A percentile compares a stretch with the other conserved stretches of the same genome.
Conservation (phyloP, 2,797 vertebrate species). For the Aulostomus chinensis region DNA sequence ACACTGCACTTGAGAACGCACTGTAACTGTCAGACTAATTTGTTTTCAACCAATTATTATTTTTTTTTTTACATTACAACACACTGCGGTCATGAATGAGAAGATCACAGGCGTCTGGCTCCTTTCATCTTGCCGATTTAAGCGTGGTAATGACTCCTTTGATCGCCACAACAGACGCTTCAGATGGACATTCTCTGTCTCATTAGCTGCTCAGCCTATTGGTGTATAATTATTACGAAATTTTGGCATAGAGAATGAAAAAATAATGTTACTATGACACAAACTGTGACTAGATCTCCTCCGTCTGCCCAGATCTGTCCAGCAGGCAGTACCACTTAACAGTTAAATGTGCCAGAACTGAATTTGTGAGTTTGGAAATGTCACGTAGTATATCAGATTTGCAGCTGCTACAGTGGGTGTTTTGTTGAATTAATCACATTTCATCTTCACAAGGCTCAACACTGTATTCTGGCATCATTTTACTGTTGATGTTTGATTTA, state of each 20-base stretch:
- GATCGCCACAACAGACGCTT: constrained; percentile 39
- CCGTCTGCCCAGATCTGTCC: not conserved
- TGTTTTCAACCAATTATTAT: too few species aligned
- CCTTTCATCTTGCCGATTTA: constrained; percentile 50
- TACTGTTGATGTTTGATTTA: too few species aligned
- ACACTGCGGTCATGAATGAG: constrained; percentile 37
- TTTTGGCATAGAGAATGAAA: constrained; percentile 19
- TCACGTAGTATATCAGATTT: constrained; percentile 9
- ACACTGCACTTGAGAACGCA: too few species aligned
- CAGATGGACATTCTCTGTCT: constrained; percentile 24
- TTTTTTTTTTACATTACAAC: too few species aligned
- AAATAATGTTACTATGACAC: not conserved
- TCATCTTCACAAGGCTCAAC: constrained; percentile 18
- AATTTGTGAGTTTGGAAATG: constrained; percentile 21
- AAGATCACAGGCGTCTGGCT: constrained; percentile 38
- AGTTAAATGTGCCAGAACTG: constrained; percentile 17
- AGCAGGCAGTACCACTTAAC: constrained; percentile 1
- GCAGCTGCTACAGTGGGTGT: constrained; percentile 46
- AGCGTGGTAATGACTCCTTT: constrained; percentile 48
- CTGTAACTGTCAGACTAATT: too few species aligned
- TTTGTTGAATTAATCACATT: constrained; percentile 27
- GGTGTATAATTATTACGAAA: constrained; percentile 19
- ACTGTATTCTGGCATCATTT: too few species aligned
- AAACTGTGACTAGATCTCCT: not conserved
- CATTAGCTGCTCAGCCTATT: constrained; percentile 20